Conservation (phyloP, 2,888 invertebrate genomes). For the Fragum whitleyi region DNA sequence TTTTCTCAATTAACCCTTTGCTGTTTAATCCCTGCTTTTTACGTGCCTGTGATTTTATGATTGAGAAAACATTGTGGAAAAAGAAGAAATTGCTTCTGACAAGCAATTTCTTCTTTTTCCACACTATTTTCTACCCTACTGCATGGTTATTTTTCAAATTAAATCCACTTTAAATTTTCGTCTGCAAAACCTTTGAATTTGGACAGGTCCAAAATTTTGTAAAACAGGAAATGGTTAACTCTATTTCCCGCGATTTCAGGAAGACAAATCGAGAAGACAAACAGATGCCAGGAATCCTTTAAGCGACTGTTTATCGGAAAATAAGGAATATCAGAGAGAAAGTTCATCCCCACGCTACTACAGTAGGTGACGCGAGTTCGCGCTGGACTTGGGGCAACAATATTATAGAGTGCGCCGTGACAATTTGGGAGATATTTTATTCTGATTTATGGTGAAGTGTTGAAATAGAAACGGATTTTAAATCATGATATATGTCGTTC, state of each 20-base stretch:
- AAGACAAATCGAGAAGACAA: slow-evolving; percentile 9
- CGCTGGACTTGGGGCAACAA: neutral
- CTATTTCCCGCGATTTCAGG: neutral
- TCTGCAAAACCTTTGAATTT: too few relatives aligned
- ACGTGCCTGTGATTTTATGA: too few relatives aligned
- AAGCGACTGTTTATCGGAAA: slow-evolving; percentile 27
- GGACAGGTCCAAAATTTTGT: too few relatives aligned
- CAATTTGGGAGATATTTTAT: neutral
- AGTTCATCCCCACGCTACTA: neutral
- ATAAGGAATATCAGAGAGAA: slow-evolving; percentile 8
- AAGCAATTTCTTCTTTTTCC: too few relatives aligned
- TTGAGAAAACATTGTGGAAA: too few relatives aligned
- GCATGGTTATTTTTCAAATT: too few relatives aligned
- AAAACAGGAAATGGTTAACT: too few relatives aligned
- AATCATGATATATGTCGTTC: too few relatives aligned
- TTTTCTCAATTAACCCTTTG: neutral
- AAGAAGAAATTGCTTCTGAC: too few relatives aligned
- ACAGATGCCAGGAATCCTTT: slow-evolving; percentile 14
- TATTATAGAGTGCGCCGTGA: neutral
- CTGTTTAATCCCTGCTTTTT: too few relatives aligned
- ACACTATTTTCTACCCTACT: too few relatives aligned
- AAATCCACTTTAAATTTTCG: too few relatives aligned
- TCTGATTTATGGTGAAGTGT: neutral
- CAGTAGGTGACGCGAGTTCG: neutral
- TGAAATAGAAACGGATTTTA: neutral